Base-by-base conservation (phyloP, 2,888 invertebrate genomes). In the Margaritifera margaritifera region DNA sequence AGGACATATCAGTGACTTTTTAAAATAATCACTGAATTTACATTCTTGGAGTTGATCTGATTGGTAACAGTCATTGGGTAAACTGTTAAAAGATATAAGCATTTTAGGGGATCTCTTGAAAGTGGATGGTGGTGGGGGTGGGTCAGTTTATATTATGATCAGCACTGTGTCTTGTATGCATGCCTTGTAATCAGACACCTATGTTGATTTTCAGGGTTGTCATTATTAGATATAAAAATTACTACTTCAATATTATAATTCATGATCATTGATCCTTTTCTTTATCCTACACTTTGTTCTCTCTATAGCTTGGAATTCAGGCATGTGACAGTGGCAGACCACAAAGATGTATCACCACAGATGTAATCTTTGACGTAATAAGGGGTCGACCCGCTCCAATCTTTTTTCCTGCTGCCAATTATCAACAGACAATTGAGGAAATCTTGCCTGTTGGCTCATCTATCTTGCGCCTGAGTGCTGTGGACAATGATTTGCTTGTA, bases 321-420 rank as follows among this genome's bases (percentile, higher is more conserved):
- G 87, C 87, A 1, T 87, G 83, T 80, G 87, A 87, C 71, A 76
- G 78, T 62, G 86, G 87, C 24, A 75, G 78, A 20, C 88, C 87
- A 19, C 63, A 65, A 25, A 75, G 71, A 62, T 85, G 84, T 69
- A 74, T 73, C 6, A 77, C 78, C 22, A 72, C 81, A 6, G 64
- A 75, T 18, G 80, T 86, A n/a, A 72, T 42, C 0, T 79, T 89
- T 18, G 64, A 11, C 18, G 80, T 89, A n/a, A 66, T 75, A 15
- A 71, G 79, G 19, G 79, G 84, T 57, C 73, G 78, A 52, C 66
- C 78, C 53, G 77, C 82, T 20, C 86, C 86, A 27, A 62, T 62
- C 25, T 84, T 85, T 18, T 31, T 42, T 42, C 42, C 42, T 42
- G 15, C 42, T 42, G 11, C 11, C 15, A 42, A 42, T 42, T 42